Conservation (phyloP, 2,888 invertebrate species). For the Drosophila peninsularis region DNA sequence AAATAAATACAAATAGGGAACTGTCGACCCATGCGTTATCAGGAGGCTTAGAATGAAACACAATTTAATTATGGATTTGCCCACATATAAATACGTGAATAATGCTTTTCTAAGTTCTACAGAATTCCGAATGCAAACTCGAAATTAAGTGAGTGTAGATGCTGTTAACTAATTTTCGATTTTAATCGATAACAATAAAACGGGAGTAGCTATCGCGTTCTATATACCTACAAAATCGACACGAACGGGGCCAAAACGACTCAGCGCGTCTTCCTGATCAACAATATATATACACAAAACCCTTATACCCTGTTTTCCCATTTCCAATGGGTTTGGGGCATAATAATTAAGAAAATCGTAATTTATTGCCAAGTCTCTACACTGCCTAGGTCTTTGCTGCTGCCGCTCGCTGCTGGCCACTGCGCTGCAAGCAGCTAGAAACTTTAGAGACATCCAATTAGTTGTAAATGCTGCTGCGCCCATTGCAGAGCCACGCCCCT, state of each 20-base stretch:
- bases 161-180: too few species aligned
- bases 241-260: too few species aligned
- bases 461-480: conserved; percentile 49
- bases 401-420: conserved; percentile 34
- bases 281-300: too few species aligned
- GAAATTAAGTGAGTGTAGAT: not conserved
- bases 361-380: conserved; percentile 27
- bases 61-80: too few species aligned
- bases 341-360: conserved; percentile 7
- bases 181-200: too few species aligned
- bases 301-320: too few species aligned
- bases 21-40: not conserved
- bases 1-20: not conserved
- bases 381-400: conserved; percentile 14
- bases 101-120: too few species aligned
- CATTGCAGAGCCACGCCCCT: conserved; percentile 24
- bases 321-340: too few species aligned
- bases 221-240: too few species aligned
- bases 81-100: too few species aligned
- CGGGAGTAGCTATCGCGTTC: too few species aligned
- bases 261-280: too few species aligned
- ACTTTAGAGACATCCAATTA: conserved; percentile 63
- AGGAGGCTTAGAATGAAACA: not conserved
- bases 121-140: not conserved
- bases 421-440: conserved; percentile 28